Conservation (phyloP, 1,140 invertebrate species). For the Temnothorax curvispinosus region DNA sequence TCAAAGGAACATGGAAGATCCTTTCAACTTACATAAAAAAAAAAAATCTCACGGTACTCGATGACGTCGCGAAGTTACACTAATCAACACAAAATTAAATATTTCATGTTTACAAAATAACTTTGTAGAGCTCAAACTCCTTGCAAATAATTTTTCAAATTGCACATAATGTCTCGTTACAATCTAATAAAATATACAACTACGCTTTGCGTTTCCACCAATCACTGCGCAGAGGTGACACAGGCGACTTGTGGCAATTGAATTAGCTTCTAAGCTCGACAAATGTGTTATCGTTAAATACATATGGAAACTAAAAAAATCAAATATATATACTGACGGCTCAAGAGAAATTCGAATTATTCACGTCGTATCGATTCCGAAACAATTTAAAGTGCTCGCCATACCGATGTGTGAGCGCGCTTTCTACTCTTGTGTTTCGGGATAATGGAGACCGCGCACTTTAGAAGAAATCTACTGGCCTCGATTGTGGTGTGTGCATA, state of each 20-base stretch:
- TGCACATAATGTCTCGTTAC: constrained; percentile 27
- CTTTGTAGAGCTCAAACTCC: not conserved
- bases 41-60: not conserved
- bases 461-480: constrained; percentile 59
- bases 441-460: constrained; percentile 56
- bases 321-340: not conserved
- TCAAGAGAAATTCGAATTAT: constrained; percentile 15
- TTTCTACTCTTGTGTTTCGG: constrained; percentile 54
- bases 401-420: constrained; percentile 60
- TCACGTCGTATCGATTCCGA: not conserved
- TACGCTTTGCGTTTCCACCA: not conserved
- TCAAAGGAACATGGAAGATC: not conserved
- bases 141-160: constrained; percentile 1
- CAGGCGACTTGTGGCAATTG: not conserved
- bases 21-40: not conserved
- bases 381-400: constrained; percentile 6
- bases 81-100: constrained; percentile 11
- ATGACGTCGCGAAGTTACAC: not conserved
- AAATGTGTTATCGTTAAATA: constrained; percentile 13
- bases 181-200: constrained; percentile 27
- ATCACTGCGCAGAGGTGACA: not conserved
- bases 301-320: not conserved
- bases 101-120: not conserved
- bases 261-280: not conserved
- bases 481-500: constrained; percentile 54